Conservation (phyloP, 2,888 invertebrate species). For the Pantelozetes paolii region DNA sequence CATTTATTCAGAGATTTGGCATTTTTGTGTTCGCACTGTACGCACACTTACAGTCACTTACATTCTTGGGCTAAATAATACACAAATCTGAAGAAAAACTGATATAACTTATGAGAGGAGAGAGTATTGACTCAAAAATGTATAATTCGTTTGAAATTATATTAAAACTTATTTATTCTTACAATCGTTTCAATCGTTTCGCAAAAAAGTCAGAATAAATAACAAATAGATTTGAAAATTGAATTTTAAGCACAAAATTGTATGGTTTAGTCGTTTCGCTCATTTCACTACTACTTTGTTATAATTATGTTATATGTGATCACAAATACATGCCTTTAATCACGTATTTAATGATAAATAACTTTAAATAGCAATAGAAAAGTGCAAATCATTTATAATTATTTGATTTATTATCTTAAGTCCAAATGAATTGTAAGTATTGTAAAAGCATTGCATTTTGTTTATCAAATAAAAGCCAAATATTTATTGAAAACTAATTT, state of each 20-base stretch:
- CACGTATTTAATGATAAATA: constrained; percentile 2
- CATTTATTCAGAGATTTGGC: background rate
- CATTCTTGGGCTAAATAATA: constrained; percentile 3
- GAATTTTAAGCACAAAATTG: background rate
- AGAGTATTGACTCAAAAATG: background rate
- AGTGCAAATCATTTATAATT: background rate
- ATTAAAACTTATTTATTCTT: constrained; percentile 8
- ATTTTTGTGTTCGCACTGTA: background rate
- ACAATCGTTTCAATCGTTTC: background rate
- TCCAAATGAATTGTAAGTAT: constrained; percentile 5
- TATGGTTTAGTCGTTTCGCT: background rate
- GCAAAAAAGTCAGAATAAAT: background rate
- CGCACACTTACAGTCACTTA: too few species aligned
- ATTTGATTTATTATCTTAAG: constrained; percentile 13
- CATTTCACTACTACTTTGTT: background rate
- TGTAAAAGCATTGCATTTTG: too few species aligned
- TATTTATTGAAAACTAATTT: background rate
- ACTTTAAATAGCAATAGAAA: constrained; percentile 5
- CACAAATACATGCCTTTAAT: constrained; percentile 1
- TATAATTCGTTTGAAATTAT: background rate
- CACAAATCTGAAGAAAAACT: background rate
- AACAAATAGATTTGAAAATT: background rate
- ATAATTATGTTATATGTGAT: constrained; percentile 10
- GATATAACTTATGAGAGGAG: background rate
- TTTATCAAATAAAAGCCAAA: background rate